A percentile compares a stretch with the other conserved stretches of the same genome.
phyloP scores from a whole-genome alignment of 2,797 vertebrate species.

The Ispidina lecontei region DNA sequence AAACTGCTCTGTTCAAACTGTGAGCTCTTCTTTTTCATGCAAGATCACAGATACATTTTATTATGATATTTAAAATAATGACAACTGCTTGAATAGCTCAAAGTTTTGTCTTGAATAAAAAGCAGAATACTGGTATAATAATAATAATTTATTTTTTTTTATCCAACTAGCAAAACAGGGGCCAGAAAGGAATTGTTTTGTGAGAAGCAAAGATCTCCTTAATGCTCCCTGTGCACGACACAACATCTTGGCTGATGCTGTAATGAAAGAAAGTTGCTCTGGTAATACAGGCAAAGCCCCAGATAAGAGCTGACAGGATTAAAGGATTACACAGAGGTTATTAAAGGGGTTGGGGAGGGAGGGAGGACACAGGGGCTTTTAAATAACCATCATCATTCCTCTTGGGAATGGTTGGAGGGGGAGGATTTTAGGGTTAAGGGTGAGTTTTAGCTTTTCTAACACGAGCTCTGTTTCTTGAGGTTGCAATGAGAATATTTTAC shows the following conservation, averaged over 20 bases:
- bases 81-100: not conserved
- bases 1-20: conserved; percentile 41
- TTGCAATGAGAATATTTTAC: too few species aligned
- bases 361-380: not conserved
- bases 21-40: conserved; percentile 35
- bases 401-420: not conserved
- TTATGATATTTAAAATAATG: not conserved
- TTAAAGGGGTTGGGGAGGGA: conserved; percentile 27
- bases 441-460: not conserved
- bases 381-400: conserved; percentile 28
- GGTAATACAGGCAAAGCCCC: conserved; percentile 63
- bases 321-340: conserved; percentile 65
- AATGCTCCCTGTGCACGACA: conserved; percentile 4
- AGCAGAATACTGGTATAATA: not conserved
- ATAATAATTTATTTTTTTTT: too few species aligned
- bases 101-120: not conserved
- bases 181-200: not conserved
- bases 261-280: conserved; percentile 71
- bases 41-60: too few species aligned
- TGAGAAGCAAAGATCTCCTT: not conserved
- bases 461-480: too few species aligned
- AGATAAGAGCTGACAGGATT: conserved; percentile 70
- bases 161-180: not conserved
- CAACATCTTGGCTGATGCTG: conserved; percentile 56
- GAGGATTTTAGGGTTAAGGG: not conserved